Conservation (phyloP, 2,888 invertebrate genomes). For the Electrophaes corylata region DNA sequence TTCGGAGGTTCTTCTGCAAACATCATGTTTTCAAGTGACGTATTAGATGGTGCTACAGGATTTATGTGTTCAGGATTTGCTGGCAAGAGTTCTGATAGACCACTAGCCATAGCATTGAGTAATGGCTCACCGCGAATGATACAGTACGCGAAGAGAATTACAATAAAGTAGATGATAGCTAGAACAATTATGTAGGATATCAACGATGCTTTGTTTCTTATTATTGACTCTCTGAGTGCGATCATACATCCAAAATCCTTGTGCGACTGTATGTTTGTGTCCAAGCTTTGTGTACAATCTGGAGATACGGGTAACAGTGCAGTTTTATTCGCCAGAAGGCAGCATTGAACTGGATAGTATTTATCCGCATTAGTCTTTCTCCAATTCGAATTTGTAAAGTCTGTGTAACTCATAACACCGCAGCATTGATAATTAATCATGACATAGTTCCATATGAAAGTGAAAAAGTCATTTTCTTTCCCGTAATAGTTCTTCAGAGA, state of each 20-base stretch:
- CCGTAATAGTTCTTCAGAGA: conserved; percentile 63
- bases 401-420: conserved; percentile 60
- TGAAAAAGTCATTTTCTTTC: conserved; percentile 65
- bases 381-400: conserved; percentile 66
- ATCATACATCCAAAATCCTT: conserved; percentile 62
- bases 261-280: conserved; percentile 45
- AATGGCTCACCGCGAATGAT: conserved; percentile 66
- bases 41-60: conserved; percentile 42
- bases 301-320: conserved; percentile 53
- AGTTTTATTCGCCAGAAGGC: conserved; percentile 58
- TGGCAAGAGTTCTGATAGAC: conserved; percentile 41
- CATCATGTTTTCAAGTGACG: conserved; percentile 60
- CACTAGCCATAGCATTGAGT: conserved; percentile 50
- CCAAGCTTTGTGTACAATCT: conserved; percentile 53
- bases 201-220: conserved; percentile 55
- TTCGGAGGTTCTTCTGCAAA: conserved; percentile 66
- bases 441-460: conserved; percentile 62
- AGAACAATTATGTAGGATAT: conserved; percentile 59
- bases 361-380: conserved; percentile 51
- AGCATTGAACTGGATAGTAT: conserved; percentile 68
- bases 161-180: conserved; percentile 47
- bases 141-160: conserved; percentile 66
- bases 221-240: conserved; percentile 55
- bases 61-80: conserved; percentile 37
- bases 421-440: conserved; percentile 74